Conservation (phyloP, 2,797 vertebrate species). For the Microtus agrestis region DNA sequence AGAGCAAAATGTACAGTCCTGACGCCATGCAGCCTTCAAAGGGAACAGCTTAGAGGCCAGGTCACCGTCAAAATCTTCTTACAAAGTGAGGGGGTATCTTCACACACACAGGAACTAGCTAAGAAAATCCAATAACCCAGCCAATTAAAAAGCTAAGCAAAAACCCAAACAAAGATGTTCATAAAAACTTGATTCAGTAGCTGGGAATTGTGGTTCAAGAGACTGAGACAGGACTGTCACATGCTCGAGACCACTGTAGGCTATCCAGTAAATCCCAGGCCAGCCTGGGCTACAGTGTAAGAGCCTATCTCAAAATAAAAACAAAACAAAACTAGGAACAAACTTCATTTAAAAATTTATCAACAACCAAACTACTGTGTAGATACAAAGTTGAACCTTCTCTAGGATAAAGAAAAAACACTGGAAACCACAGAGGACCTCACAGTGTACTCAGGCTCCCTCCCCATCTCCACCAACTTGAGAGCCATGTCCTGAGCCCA, state of each 20-base stretch:
- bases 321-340: background rate
- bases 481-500: background rate
- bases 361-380: background rate
- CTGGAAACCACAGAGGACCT: no score
- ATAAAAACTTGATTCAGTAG: background rate
- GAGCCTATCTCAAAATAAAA: background rate
- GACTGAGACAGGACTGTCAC: background rate
- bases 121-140: background rate
- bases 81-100: background rate
- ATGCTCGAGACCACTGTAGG: background rate
- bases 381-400: background rate
- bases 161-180: background rate
- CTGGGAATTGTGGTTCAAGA: background rate
- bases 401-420: background rate
- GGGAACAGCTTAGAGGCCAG: background rate
- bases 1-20: no score
- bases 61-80: background rate
- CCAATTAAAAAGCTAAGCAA: background rate
- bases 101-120: background rate
- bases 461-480: background rate
- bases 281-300: background rate
- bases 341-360: background rate
- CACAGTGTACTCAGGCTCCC: fast-evolving
- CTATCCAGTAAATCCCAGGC: background rate
- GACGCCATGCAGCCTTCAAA: background rate